phyloP scores from a whole-genome alignment of 2,113 vertebrate genomes.

The Paramisgurnus dabryanus region DNA sequence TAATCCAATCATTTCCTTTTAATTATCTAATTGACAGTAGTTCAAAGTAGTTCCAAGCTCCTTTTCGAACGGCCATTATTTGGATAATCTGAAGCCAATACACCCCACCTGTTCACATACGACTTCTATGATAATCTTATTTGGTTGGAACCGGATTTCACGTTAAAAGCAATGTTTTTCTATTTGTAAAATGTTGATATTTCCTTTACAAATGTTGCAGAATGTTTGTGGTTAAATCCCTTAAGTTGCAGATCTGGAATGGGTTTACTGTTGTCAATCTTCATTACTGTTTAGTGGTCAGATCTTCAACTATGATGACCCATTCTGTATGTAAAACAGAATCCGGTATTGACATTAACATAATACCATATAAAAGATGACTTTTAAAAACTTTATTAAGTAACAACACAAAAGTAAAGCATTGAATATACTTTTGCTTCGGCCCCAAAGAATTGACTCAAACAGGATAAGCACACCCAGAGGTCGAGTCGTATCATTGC shows the following conservation, averaged over 20 bases:
- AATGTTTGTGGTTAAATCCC: background rate
- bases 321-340: background rate
- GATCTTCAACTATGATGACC: background rate
- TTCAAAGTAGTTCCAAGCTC: background rate
- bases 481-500: slow-evolving; percentile 30
- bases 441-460: background rate
- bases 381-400: background rate
- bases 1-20: slow-evolving; percentile 21
- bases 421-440: background rate
- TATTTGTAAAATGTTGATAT: background rate
- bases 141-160: background rate
- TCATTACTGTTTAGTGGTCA: background rate
- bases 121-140: background rate
- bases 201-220: background rate
- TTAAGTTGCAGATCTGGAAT: background rate
- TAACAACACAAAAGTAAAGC: background rate
- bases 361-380: background rate
- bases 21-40: slow-evolving; percentile 14
- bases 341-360: background rate
- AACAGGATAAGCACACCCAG: background rate
- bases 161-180: background rate
- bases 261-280: background rate
- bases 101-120: background rate
- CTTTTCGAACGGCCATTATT: background rate
- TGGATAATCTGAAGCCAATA: slow-evolving; percentile 31